phyloP scores from a whole-genome alignment of 1,140 invertebrate genomes.

The Antheraea pernyi region DNA sequence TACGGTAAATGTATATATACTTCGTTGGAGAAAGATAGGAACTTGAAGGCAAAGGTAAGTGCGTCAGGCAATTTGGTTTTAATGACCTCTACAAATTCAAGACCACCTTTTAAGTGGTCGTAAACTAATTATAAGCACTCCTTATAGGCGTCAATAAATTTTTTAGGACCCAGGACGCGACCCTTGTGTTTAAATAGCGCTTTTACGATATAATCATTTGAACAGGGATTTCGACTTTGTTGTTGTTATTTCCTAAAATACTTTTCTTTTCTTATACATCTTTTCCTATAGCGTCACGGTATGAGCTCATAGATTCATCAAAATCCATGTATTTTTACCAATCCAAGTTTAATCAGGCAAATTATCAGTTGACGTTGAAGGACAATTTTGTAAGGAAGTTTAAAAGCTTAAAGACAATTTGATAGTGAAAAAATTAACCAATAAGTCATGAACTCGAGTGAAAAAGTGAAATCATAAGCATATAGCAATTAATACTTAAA shows the following conservation, averaged over 20 bases:
- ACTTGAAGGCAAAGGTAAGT: not conserved
- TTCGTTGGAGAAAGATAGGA: not conserved
- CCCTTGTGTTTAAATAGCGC: not conserved
- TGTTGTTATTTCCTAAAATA: not conserved
- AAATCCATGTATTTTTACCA: no score
- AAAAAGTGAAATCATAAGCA: no score
- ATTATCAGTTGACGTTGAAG: no score
- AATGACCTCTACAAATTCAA: slow-evolving; percentile 11
- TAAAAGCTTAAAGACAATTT: no score
- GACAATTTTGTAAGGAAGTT: no score
- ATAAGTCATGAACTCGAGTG: no score
- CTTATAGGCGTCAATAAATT: slow-evolving; percentile 11
- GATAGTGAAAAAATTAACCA: no score
- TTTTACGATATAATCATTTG: not conserved
- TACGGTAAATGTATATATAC: no score
- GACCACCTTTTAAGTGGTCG: slow-evolving; percentile 12
- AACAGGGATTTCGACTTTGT: not conserved
- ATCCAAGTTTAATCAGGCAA: no score
- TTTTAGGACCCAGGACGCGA: slow-evolving; percentile 1
- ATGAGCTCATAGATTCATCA: no score
- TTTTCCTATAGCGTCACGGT: no score
- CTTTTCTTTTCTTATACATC: not conserved
- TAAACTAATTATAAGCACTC: slow-evolving; percentile 18
- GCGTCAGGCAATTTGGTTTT: slow-evolving; percentile 10
- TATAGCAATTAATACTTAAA: no score